Conservation (phyloP, 2,113 vertebrate species). For the Chloropsis cyanopogon region DNA sequence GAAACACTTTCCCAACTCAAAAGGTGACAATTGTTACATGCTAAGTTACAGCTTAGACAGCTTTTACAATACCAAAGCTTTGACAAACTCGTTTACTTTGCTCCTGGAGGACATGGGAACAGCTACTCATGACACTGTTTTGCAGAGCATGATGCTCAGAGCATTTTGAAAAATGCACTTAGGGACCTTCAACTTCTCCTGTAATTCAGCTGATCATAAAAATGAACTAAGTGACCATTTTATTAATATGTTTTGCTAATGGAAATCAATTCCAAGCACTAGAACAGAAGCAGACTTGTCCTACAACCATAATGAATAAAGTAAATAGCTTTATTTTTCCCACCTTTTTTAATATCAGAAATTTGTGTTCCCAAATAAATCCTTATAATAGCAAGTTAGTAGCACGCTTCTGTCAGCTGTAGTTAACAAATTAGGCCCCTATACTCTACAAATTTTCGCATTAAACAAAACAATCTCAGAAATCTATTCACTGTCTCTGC, state of each 20-base stretch:
- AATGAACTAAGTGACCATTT: neutral
- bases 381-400: neutral
- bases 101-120: neutral
- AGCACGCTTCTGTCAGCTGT: neutral
- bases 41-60: neutral
- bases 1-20: neutral
- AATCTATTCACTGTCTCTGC: neutral
- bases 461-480: neutral
- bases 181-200: neutral
- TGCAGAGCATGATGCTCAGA: neutral
- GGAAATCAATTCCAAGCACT: neutral
- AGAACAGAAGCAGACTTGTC: neutral
- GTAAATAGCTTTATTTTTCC: neutral
- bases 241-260: neutral
- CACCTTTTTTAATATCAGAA: neutral
- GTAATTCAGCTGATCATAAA: neutral
- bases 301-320: neutral
- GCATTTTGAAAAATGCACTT: neutral
- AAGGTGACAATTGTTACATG: neutral
- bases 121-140: neutral
- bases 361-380: neutral
- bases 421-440: neutral
- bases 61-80: neutral
- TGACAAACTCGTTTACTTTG: neutral
- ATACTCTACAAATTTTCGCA: neutral